Conservation (phyloP, 2,113 vertebrate genomes). For the Pseudorhombus dupliciocellatus region DNA sequence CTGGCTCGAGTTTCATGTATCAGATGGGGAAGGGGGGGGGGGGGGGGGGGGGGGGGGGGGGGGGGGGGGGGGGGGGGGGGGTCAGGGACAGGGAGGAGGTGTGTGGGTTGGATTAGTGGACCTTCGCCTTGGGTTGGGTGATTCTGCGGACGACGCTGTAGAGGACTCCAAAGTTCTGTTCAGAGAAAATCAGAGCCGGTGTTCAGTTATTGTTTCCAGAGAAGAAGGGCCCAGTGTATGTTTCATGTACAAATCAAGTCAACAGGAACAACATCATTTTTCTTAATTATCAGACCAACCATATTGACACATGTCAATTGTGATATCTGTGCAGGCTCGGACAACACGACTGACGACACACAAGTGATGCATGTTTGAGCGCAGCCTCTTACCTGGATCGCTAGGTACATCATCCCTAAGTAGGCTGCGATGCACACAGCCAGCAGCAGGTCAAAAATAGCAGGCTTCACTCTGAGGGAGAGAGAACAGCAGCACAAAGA, state of each 20-base stretch:
- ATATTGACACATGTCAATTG: too few species aligned
- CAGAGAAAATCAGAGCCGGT: background rate
- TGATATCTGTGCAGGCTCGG: too few species aligned
- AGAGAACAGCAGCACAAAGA: background rate
- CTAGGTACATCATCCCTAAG: constrained; percentile 91
- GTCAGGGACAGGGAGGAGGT: background rate
- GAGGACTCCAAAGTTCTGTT: constrained; percentile 90
- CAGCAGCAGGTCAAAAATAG: constrained; percentile 97
- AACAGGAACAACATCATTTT: too few species aligned
- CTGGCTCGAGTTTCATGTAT: constrained; percentile 45
- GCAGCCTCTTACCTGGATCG: constrained; percentile 86
- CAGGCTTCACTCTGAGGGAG: constrained; percentile 91
- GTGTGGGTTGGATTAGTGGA: constrained; percentile 75
- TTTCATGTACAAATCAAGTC: background rate
- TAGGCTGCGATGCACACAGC: constrained; percentile 95
- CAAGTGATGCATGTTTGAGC: background rate
- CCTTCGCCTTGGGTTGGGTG: constrained; percentile 88
- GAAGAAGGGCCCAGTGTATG: background rate
- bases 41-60: background rate
- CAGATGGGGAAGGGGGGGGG: background rate
- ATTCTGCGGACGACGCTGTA: constrained; percentile 89
- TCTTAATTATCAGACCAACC: too few species aligned
- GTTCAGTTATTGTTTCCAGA: background rate
- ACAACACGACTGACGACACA: too few species aligned
- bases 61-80: background rate